Base-by-base conservation (phyloP, 2,888 invertebrate genomes). In the Drepanosiphum platanoidis region DNA sequence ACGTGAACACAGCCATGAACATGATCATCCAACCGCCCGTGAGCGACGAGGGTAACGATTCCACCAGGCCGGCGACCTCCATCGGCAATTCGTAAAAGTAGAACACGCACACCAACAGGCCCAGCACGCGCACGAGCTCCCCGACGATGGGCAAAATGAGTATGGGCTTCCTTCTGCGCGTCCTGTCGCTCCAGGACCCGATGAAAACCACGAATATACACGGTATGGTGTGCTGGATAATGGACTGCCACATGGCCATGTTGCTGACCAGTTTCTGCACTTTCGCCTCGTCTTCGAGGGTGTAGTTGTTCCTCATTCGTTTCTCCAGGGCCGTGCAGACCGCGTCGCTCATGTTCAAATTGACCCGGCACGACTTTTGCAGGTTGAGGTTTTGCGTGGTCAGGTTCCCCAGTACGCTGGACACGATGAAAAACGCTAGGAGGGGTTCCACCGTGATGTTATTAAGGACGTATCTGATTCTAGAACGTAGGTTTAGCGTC, bases 1-100 rank as follows among this genome's bases (percentile, higher is more conserved):
- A 97, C 90, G 95, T 95, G 90, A 96, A 95, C 87, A 96, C 93
- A 32, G 95, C 95, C 95, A 96, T 95, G 88, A 96, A 93, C 95
- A 95, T 95, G 39, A 95, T 95, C 89, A 95, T 95, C 95, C 95
- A 95, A 18, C 95, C 95, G 18, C 95, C 94, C 1, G 95, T 95
- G 8, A 95, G 88, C 0, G 95, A 95, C 5, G 95, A 95, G 90
- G 95, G 95, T 87, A 95, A 91, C 0, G 95, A 94, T 90, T 95
- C 95, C 0, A 94, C 93, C 8, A 95, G 92, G 0, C 94, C 95
- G 30, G 94, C 94, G 66, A 88, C 88, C 90, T 95, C 95, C 92
- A 95, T 94, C 0, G 95, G 95, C 68, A 95, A 90, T 88, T 94
- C 92, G 89, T 95, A 92, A 89, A 95, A 95, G 90, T 92, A 94